Evolutionary conservation across 1,140 invertebrate genomes (phyloP).

Genomic region (Oreohelix idahoensis): DNA sequence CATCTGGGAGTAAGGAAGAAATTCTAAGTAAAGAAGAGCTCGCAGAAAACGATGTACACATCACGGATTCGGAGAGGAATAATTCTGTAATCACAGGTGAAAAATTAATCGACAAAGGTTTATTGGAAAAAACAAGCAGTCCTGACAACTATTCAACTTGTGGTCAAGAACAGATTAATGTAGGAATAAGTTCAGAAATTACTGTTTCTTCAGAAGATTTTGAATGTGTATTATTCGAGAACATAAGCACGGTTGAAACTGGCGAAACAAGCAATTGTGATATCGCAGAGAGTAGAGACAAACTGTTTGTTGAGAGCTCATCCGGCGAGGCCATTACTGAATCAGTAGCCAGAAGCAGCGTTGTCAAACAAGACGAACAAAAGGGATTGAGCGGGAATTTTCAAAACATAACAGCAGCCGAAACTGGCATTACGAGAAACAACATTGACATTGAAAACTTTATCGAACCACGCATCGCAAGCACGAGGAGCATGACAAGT

Average conservation of each 20-base stretch:
- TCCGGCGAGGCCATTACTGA: background rate
- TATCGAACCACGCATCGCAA: background rate
- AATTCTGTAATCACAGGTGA: too few relatives aligned
- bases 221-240: background rate
- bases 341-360: background rate
- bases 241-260: background rate
- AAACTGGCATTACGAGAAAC: background rate
- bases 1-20: background rate
- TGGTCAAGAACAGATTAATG: background rate
- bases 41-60: background rate
- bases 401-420: background rate
- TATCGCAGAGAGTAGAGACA: background rate
- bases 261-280: background rate
- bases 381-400: background rate
- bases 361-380: background rate
- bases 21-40: background rate
- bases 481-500: background rate
- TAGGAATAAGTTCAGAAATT: background rate
- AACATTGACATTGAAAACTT: background rate
- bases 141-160: too few relatives aligned
- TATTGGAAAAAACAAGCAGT: too few relatives aligned
- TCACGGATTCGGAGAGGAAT: too few relatives aligned
- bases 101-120: too few relatives aligned
- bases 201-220: background rate
- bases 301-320: background rate